These are phyloP conservation scores for Helobdella robusta DNA, from an alignment of 2,888 invertebrate species.

Conservation along the genomic window DNA sequence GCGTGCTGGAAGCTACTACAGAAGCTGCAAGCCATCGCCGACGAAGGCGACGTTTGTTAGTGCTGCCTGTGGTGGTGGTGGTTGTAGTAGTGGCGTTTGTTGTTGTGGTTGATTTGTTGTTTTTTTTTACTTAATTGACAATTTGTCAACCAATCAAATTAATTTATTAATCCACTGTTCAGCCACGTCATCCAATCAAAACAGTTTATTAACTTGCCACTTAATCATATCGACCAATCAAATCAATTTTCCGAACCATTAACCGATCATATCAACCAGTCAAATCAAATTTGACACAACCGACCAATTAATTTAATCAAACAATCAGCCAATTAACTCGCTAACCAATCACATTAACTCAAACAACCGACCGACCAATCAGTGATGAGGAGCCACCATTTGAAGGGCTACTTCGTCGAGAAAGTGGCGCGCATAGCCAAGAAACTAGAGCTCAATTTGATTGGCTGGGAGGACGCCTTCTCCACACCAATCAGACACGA, in stretches of 20 bases:
- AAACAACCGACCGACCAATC: too few relatives aligned
- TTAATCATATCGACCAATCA: too few relatives aligned
- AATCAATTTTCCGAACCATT: too few relatives aligned
- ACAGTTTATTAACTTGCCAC: not conserved
- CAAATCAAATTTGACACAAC: too few relatives aligned
- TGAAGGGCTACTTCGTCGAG: constrained; percentile 26
- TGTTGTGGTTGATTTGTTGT: not conserved
- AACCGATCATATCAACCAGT: too few relatives aligned
- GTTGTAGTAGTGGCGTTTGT: not conserved
- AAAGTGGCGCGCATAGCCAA: constrained; percentile 21
- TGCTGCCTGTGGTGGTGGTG: not conserved
- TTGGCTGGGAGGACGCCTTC: constrained; percentile 31
- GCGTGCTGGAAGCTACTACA: constrained; percentile 33
- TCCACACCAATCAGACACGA: constrained; percentile 11
- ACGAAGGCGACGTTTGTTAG: too few relatives aligned
- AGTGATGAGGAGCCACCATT: too few relatives aligned
- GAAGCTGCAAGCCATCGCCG: constrained; percentile 7
- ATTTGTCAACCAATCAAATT: not conserved
- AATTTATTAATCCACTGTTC: not conserved
- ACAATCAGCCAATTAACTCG: too few relatives aligned
- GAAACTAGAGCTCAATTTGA: constrained; percentile 14
- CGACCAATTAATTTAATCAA: too few relatives aligned
- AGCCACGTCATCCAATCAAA: not conserved
- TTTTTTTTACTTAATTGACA: not conserved
- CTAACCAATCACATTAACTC: too few relatives aligned